Base-by-base conservation (phyloP, 1,140 invertebrate species). In the Sinella curviseta region DNA sequence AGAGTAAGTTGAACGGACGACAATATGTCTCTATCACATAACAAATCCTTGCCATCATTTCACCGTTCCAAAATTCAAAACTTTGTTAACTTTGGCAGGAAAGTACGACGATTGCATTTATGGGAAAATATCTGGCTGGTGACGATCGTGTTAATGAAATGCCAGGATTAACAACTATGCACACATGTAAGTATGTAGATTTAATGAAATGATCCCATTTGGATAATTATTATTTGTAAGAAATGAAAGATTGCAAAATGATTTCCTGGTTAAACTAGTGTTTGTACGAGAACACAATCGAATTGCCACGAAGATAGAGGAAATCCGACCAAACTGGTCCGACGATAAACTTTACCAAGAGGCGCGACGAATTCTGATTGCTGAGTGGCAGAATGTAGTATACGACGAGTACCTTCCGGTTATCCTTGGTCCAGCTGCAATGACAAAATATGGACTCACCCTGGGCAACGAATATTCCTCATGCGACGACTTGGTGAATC, bases 311-410 rank as follows among this genome's bases (percentile, higher is more conserved):
- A 67, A 30, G 24, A 39, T 86, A 20, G 57, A 81, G 12, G 55
- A 77, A 12, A 57, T 86, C 54, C 86, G 86, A 60, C 80, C 85
- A 0, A 79, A 82, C 77, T 86, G 85, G 86, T 83, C 81, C 30
- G 86, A 86, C 74, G 86, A 86, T 79, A 20, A 74, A 31, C 36
- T 90, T 0, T 91, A 85, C 82, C 88, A 91, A 81, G 90, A 90
- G 84, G 84, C 89, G 0, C 80, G 90, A 65, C 85, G 88, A 77
- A 87, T 91, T 36, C 84, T 89, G 0, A 86, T 86, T 30, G 89
- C 87, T 3, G 83, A 88, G 77, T 82, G 86, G 54, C 89, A 90
- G 82, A 86, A 89, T 67, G 86, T 87, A 74, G 85, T 84, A 16
- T 87, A 85, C 78, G 84, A 85, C 48, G 86, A 87, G 78, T 87